These are phyloP conservation scores for Neoarius graeffei DNA, from an alignment of 2,113 vertebrate species.

Conservation along the genomic window DNA sequence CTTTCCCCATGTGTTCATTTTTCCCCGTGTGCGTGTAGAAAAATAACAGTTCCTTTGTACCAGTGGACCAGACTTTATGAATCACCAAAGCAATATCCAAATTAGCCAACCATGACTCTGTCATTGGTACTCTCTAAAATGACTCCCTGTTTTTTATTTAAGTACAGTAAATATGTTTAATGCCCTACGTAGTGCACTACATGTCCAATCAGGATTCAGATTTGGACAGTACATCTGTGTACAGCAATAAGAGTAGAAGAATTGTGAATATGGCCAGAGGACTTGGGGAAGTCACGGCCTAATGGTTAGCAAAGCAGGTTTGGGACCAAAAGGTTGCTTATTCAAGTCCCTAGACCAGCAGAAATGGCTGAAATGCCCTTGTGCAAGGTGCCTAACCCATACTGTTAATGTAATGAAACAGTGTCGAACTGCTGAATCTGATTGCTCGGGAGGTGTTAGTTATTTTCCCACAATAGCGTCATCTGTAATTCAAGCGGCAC, in stretches of 20 bases:
- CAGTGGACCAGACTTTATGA: not conserved
- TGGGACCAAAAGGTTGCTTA: too few species aligned
- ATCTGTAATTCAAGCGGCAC: too few species aligned
- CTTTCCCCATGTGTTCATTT: not conserved
- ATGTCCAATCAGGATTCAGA: not conserved
- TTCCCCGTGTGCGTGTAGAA: not conserved
- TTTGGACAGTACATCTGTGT: not conserved
- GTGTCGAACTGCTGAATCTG: too few species aligned
- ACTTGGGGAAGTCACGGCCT: too few species aligned
- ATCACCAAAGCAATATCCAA: not conserved
- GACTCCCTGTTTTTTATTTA: not conserved
- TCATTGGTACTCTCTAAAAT: not conserved
- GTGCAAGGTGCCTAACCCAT: too few species aligned
- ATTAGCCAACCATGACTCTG: not conserved
- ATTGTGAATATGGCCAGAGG: too few species aligned
- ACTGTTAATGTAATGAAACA: too few species aligned
- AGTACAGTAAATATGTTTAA: not conserved
- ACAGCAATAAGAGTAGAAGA: not conserved
- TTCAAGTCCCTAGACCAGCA: too few species aligned
- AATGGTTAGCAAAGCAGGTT: too few species aligned
- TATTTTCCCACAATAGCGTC: too few species aligned
- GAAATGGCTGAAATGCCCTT: too few species aligned
- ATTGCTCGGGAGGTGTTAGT: too few species aligned
- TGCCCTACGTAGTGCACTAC: not conserved
- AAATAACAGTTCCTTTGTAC: not conserved